Conservation (phyloP, 2,797 vertebrate species). For the Myotis vivesi region DNA sequence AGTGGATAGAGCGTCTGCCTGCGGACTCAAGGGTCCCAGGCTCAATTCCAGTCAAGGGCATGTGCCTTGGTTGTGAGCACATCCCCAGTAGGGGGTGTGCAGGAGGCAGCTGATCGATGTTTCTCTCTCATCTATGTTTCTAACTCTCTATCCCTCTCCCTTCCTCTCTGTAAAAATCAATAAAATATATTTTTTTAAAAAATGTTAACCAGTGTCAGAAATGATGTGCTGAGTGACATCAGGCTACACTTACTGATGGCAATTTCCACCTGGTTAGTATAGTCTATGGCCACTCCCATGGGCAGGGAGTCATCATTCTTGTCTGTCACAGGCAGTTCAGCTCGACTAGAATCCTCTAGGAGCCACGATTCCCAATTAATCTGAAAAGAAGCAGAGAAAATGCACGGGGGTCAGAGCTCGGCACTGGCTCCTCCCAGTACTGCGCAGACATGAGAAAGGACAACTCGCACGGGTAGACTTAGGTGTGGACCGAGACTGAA, state of each 20-base stretch:
- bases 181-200: no score
- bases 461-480: neutral
- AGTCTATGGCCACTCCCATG: slow-evolving; percentile 93
- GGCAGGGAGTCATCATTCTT: slow-evolving; percentile 95
- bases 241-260: slow-evolving; percentile 88
- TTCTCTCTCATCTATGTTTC: no score
- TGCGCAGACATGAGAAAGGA: neutral
- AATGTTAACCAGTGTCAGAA: neutral
- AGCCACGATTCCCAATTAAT: slow-evolving; percentile 94
- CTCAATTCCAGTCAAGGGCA: no score
- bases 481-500: neutral
- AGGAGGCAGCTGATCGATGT: no score
- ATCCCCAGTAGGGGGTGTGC: no score
- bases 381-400: slow-evolving; percentile 77
- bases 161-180: no score
- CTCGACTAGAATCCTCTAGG: slow-evolving; percentile 94
- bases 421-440: neutral
- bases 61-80: no score
- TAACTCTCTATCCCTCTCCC: no score
- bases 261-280: slow-evolving; percentile 91
- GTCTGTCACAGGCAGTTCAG: slow-evolving; percentile 94
- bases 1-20: no score
- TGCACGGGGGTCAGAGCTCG: neutral
- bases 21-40: no score
- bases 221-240: neutral